These are phyloP conservation scores for Zapus hudsonius DNA, from an alignment of 2,113 vertebrate genomes.

Conservation along the genomic window DNA sequence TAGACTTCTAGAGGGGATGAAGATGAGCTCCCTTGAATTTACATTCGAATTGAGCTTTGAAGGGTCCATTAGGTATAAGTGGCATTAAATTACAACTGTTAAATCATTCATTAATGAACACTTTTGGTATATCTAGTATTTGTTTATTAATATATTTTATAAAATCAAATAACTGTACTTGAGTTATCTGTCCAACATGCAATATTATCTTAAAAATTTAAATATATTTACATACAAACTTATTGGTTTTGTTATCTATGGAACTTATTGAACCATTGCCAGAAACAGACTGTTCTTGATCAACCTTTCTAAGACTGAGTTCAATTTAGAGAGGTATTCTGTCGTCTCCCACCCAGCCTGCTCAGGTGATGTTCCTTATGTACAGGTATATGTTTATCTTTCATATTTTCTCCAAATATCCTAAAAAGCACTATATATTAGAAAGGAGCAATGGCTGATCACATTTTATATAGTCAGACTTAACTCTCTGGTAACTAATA, in stretches of 20 bases:
- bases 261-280: neutral
- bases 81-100: neutral
- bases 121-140: neutral
- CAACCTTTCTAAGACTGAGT: neutral
- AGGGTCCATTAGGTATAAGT: neutral
- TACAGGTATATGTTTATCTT: neutral
- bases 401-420: neutral
- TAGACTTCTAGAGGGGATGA: neutral
- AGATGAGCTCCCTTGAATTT: neutral
- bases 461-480: slow-evolving; percentile 3
- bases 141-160: neutral
- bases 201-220: neutral
- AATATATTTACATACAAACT: neutral
- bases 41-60: neutral
- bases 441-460: neutral
- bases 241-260: neutral
- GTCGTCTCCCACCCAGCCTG: neutral
- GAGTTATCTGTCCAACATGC: neutral
- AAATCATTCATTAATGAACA: slow-evolving; percentile 1
- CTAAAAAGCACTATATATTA: neutral
- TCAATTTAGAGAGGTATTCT: neutral
- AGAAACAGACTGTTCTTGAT: neutral
- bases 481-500: neutral
- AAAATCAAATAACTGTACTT: neutral
- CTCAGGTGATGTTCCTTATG: neutral